phyloP scores from a whole-genome alignment of 2,888 invertebrate species.

The Drosophila cognata region DNA sequence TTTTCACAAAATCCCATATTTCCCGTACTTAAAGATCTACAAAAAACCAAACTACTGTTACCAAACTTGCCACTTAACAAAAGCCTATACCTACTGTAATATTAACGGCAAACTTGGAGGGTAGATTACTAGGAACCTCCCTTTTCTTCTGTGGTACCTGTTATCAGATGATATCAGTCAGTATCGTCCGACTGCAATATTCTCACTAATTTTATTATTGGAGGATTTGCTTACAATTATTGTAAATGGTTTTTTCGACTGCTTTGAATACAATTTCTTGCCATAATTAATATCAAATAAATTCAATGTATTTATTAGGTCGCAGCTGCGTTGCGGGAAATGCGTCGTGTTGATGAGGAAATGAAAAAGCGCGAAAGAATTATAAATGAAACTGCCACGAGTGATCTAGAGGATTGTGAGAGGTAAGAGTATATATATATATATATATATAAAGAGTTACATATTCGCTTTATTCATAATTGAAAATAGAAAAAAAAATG shows the following conservation, averaged over 20 bases:
- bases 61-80: too few species aligned
- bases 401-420: slow-evolving; percentile 88
- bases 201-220: neutral
- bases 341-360: slow-evolving; percentile 94
- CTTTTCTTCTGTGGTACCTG: neutral
- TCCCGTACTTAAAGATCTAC: too few species aligned
- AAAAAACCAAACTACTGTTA: too few species aligned
- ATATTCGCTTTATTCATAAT: neutral
- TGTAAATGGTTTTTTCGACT: neutral
- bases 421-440: slow-evolving; percentile 84
- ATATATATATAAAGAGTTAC: neutral
- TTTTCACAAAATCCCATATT: too few species aligned
- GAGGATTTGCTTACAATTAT: neutral
- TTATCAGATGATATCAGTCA: neutral
- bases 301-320: slow-evolving; percentile 72
- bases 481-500: neutral
- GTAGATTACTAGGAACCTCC: neutral
- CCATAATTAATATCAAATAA: neutral
- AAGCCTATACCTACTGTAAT: too few species aligned
- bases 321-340: slow-evolving; percentile 93
- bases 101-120: neutral
- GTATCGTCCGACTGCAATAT: neutral
- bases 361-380: slow-evolving; percentile 91
- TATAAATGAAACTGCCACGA: slow-evolving; percentile 89
- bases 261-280: neutral